A percentile compares a stretch with the other conserved stretches of the same genome.
Conservation (phyloP, 2,888 invertebrate species). For the Drosophila tripunctata region DNA sequence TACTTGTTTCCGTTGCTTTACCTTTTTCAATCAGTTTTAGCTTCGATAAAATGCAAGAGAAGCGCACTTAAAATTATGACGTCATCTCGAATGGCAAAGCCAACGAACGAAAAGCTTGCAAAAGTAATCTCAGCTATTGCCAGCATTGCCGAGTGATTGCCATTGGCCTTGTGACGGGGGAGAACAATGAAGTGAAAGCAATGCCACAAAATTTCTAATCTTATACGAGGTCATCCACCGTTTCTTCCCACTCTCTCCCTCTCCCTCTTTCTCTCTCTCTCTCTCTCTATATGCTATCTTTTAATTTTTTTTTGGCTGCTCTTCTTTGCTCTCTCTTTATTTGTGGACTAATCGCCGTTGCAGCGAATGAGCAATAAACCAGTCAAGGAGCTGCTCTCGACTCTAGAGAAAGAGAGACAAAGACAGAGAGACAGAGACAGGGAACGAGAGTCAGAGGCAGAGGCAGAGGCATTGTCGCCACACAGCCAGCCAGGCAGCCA, state of each 20-base stretch:
- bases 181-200: constrained; percentile 67
- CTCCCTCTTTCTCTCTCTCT: neutral
- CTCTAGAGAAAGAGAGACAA: neutral
- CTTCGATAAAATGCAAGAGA: neutral
- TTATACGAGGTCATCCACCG: constrained; percentile 49
- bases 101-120: constrained; percentile 2
- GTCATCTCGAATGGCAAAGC: constrained; percentile 40
- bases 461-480: constrained; percentile 48
- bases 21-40: neutral
- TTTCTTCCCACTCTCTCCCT: neutral
- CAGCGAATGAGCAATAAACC: constrained; percentile 77
- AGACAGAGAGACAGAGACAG: neutral
- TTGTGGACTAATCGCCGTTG: constrained; percentile 65
- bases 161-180: constrained; percentile 50
- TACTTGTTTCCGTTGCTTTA: constrained; percentile 38
- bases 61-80: constrained; percentile 50
- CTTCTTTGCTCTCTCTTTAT: neutral
- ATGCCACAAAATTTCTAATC: constrained; percentile 75
- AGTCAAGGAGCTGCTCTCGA: constrained; percentile 34
- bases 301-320: neutral
- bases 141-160: constrained; percentile 30
- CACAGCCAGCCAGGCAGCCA: too few relatives aligned
- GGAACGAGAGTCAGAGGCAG: neutral
- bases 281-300: neutral
- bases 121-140: constrained; percentile 40